These are phyloP conservation scores for Blennius ocellaris DNA, from an alignment of 2,113 vertebrate species.

Conservation along the genomic window DNA sequence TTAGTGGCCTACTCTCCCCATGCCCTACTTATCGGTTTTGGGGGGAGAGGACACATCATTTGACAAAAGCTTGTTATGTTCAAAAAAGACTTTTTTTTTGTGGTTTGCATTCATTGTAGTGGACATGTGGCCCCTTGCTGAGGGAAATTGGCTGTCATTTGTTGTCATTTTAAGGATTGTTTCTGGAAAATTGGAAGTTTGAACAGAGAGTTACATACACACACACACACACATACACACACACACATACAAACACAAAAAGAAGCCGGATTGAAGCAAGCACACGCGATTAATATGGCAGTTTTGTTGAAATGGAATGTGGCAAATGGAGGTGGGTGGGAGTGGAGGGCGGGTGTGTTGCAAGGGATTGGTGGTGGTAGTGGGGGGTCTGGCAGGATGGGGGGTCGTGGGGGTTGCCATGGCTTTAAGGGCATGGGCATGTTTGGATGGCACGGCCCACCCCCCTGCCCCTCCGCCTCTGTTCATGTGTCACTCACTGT, in stretches of 20 bases:
- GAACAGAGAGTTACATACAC: slow-evolving; percentile 6
- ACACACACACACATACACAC: too few relatives aligned
- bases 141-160: slow-evolving; percentile 63
- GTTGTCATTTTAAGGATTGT: slow-evolving; percentile 67
- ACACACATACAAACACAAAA: background rate
- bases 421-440: slow-evolving; percentile 76
- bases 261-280: slow-evolving; percentile 44
- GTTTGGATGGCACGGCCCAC: slow-evolving; percentile 75
- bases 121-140: slow-evolving; percentile 56
- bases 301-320: slow-evolving; percentile 73
- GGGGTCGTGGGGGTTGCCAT: slow-evolving; percentile 64
- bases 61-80: slow-evolving; percentile 52
- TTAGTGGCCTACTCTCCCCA: slow-evolving; percentile 73
- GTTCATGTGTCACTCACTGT: slow-evolving; percentile 82
- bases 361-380: background rate
- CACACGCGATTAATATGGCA: slow-evolving; percentile 61
- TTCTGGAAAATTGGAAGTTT: slow-evolving; percentile 64
- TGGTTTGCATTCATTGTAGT: slow-evolving; percentile 52
- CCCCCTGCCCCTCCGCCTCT: slow-evolving; percentile 70
- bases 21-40: slow-evolving; percentile 77
- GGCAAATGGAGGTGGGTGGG: slow-evolving; percentile 43
- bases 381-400: slow-evolving; percentile 33
- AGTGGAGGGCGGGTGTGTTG: background rate
- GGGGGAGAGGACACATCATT: slow-evolving; percentile 59
- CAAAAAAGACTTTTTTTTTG: slow-evolving; percentile 62